phyloP scores from a whole-genome alignment of 2,888 invertebrate species.

The Drosophila conformis region DNA sequence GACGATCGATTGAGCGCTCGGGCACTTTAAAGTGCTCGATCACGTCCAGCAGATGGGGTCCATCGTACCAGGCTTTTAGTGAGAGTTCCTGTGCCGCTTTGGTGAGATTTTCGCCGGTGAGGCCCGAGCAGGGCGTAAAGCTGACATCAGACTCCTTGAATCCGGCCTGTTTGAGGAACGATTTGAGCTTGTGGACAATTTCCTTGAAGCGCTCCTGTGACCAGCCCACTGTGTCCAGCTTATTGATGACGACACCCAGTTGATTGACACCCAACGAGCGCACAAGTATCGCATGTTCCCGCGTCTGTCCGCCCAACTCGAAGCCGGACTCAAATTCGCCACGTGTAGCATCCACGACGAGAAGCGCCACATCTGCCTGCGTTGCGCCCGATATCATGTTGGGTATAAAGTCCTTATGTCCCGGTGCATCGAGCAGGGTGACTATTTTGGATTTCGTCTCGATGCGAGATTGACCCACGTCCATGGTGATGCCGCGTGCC shows the following conservation, averaged over 20 bases:
- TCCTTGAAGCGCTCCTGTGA: constrained; percentile 95
- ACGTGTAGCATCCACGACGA: constrained; percentile 97
- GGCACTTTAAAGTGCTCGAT: constrained; percentile 95
- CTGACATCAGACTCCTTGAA: constrained; percentile 94
- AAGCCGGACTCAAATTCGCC: constrained; percentile 99
- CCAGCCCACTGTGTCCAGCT: constrained; percentile 98
- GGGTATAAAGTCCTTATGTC: constrained; percentile 99
- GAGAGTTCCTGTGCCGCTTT: constrained; percentile 88
- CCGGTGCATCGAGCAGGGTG: constrained; percentile 97
- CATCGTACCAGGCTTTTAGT: constrained; percentile 91
- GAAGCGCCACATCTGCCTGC: constrained; percentile 98
- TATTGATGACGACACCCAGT: constrained; percentile 97
- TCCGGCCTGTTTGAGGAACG: constrained; percentile 95
- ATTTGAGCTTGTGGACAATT: constrained; percentile 92
- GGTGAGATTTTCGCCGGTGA: constrained; percentile 97
- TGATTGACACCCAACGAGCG: constrained; percentile 95
- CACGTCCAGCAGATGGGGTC: constrained; percentile 93
- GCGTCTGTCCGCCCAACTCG: constrained; percentile 98
- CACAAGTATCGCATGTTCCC: constrained; percentile 98
- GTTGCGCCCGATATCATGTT: constrained; percentile 99
- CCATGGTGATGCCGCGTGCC: constrained; percentile 99
- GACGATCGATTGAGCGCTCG: constrained; percentile 93
- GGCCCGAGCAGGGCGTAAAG: constrained; percentile 97
- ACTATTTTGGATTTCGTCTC: constrained; percentile 92
- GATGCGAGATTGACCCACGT: constrained; percentile 96